Evolutionary conservation across 1,140 invertebrate species (phyloP).

Genomic region (Aphelenchoides avenae): DNA sequence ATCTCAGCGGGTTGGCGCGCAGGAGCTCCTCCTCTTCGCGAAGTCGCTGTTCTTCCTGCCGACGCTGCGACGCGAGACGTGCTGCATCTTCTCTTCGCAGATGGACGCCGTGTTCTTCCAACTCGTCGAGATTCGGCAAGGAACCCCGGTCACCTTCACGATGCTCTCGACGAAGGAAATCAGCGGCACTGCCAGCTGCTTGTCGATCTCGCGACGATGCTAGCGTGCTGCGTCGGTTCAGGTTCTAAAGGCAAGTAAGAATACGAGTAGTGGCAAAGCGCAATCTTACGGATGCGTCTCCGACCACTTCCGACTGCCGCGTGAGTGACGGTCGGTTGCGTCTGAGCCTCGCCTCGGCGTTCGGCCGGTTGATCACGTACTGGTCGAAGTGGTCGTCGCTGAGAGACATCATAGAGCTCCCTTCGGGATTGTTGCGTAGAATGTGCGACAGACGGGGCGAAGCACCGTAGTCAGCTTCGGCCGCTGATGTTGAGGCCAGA

Average conservation of each 20-base stretch:
- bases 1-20: slow-evolving; percentile 84
- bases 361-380: slow-evolving; percentile 44
- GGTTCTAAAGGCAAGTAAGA: slow-evolving; percentile 11
- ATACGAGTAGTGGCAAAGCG: slow-evolving; percentile 13
- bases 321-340: slow-evolving; percentile 56
- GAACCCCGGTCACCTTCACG: slow-evolving; percentile 62
- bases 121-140: slow-evolving; percentile 79
- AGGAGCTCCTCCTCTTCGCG: slow-evolving; percentile 84
- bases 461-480: too few relatives aligned
- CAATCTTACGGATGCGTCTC: slow-evolving; percentile 30
- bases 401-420: slow-evolving; percentile 44
- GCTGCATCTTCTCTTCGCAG: slow-evolving; percentile 80
- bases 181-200: slow-evolving; percentile 12
- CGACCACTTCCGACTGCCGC: slow-evolving; percentile 52
- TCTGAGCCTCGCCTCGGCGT: slow-evolving; percentile 23
- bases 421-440: too few relatives aligned
- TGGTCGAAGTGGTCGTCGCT: slow-evolving; percentile 59
- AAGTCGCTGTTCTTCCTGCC: slow-evolving; percentile 84
- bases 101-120: slow-evolving; percentile 67
- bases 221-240: slow-evolving; percentile 56
- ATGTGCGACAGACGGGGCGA: too few relatives aligned
- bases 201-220: too few relatives aligned
- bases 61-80: slow-evolving; percentile 78
- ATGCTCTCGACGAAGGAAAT: not conserved
- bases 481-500: too few relatives aligned